Evolutionary conservation across 2,113 vertebrate species (phyloP).

Genomic region (Amblyopsis rosae): DNA sequence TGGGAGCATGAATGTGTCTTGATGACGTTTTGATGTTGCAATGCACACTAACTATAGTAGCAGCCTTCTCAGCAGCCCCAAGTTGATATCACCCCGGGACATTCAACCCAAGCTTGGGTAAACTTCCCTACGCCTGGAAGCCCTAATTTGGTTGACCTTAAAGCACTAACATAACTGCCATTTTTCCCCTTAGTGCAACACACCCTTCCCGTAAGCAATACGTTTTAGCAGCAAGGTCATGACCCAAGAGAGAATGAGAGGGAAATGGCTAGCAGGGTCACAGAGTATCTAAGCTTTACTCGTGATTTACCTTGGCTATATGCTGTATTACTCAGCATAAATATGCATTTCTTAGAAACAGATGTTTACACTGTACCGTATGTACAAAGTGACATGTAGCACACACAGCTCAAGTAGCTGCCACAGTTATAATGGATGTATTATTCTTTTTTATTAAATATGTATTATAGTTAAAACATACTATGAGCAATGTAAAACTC

Average conservation of each 20-base stretch:
- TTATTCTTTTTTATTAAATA: no score
- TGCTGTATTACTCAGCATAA: background rate
- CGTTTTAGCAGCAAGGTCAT: slow-evolving; percentile 37
- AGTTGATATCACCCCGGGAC: slow-evolving; percentile 38
- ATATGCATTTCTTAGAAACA: background rate
- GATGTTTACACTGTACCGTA: no score
- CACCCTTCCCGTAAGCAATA: slow-evolving; percentile 38
- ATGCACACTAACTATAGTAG: slow-evolving; percentile 38
- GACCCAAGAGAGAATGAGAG: slow-evolving; percentile 20
- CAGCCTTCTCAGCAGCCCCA: slow-evolving; percentile 27
- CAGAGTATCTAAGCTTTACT: slow-evolving; percentile 1
- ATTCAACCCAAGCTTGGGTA: slow-evolving; percentile 59
- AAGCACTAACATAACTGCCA: slow-evolving; percentile 52
- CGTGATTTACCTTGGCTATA: background rate
- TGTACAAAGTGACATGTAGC: no score
- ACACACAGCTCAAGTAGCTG: no score
- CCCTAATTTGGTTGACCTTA: slow-evolving; percentile 48
- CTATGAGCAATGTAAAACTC: no score
- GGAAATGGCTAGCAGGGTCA: slow-evolving; percentile 28
- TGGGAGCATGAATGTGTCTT: slow-evolving; percentile 19
- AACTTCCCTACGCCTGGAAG: slow-evolving; percentile 56
- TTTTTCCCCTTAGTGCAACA: slow-evolving; percentile 25
- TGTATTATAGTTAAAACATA: no score
- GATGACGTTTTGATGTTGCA: slow-evolving; percentile 24
- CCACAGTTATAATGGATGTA: no score